A percentile compares a stretch with the other conserved stretches of the same genome.
These are phyloP conservation scores for Aphaenogaster ashmeadi DNA, from an alignment of 1,140 invertebrate genomes.

Conservation along the genomic window DNA sequence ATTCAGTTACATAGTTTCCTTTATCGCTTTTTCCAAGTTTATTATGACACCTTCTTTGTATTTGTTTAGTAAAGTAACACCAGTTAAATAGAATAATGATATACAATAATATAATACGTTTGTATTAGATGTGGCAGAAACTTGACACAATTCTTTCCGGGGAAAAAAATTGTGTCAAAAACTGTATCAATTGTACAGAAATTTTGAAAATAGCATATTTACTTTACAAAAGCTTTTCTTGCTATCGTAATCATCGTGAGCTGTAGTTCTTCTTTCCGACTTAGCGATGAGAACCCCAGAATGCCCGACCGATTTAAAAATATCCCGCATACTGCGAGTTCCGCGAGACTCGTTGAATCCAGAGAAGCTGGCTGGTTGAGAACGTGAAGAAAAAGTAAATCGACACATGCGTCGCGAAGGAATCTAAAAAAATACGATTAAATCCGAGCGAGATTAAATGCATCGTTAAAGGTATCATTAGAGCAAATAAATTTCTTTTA, in stretches of 20 bases:
- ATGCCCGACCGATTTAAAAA: slow-evolving; percentile 75
- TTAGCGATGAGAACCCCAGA: slow-evolving; percentile 11
- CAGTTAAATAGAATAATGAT: neutral
- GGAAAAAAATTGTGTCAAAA: neutral
- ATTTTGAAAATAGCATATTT: neutral
- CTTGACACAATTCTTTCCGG: neutral
- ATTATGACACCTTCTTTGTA: neutral
- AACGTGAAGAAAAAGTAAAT: slow-evolving; percentile 8
- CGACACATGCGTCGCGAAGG: neutral
- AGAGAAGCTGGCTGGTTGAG: neutral
- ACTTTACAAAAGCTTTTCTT: neutral
- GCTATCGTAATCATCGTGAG: slow-evolving; percentile 17
- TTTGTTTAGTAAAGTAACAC: neutral
- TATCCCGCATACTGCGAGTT: slow-evolving; percentile 73
- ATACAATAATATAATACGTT: neutral
- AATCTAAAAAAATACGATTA: slow-evolving; percentile 9
- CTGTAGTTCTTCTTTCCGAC: slow-evolving; percentile 39
- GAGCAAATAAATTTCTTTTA: neutral
- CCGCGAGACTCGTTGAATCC: slow-evolving; percentile 48
- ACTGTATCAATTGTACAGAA: neutral
- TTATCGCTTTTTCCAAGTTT: neutral
- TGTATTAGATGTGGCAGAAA: neutral
- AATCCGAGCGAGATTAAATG: neutral
- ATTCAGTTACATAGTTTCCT: neutral
- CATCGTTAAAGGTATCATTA: neutral